phyloP scores from a whole-genome alignment of 1,140 invertebrate genomes.

The Grapholita molesta region DNA sequence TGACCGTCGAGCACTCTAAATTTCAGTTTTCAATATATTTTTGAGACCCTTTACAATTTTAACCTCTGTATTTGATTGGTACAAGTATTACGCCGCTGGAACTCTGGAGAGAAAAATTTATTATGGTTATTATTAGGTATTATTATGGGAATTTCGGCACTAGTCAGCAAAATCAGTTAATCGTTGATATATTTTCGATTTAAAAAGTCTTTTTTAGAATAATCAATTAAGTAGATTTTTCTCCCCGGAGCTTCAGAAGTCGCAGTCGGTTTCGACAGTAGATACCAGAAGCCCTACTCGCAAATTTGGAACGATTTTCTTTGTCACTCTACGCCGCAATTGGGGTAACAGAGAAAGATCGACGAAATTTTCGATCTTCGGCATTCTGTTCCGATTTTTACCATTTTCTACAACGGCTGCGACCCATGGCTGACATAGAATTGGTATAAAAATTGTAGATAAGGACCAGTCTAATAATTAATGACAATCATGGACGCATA shows the following conservation, averaged over 20 bases:
- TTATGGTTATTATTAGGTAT: too few species aligned
- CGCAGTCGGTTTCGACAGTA: not conserved
- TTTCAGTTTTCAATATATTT: conserved; percentile 49
- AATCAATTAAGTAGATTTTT: not conserved
- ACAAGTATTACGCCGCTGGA: conserved; percentile 21
- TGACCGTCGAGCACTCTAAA: conserved; percentile 6
- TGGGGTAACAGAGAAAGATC: too few species aligned
- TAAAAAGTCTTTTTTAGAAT: not conserved
- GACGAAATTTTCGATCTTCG: too few species aligned
- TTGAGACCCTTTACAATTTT: conserved; percentile 58
- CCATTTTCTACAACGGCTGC: not conserved
- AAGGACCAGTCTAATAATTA: not conserved
- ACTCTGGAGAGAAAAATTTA: not conserved
- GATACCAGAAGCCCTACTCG: too few species aligned
- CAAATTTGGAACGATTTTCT: too few species aligned
- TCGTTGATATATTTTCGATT: not conserved
- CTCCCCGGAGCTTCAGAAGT: not conserved
- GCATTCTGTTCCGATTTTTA: not conserved
- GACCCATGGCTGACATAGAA: not conserved
- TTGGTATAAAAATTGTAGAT: conserved; percentile 13
- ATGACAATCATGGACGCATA: conserved; percentile 10
- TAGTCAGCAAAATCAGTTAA: not conserved
- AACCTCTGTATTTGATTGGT: conserved; percentile 45
- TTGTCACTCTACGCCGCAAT: too few species aligned
- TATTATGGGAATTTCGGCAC: not conserved